Conservation (phyloP, 2,888 invertebrate species). For the Pteria penguin region DNA sequence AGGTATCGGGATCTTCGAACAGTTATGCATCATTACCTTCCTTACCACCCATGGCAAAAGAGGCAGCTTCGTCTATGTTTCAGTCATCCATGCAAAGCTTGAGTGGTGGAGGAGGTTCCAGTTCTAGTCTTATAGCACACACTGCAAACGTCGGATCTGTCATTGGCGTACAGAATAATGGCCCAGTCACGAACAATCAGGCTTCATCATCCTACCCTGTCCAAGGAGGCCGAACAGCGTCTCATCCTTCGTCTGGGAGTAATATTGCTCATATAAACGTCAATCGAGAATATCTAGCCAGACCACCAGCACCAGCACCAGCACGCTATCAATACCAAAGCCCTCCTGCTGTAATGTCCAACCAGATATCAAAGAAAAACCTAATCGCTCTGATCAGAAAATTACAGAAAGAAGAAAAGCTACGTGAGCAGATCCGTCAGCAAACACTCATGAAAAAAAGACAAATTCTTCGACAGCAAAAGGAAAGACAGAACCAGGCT, state of each 20-base stretch:
- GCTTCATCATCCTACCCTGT: too few species aligned
- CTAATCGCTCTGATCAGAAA: not conserved
- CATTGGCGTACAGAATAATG: constrained; percentile 21
- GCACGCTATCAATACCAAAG: too few species aligned
- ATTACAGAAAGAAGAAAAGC: not conserved
- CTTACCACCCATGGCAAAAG: not conserved
- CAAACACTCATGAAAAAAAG: not conserved
- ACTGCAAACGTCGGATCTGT: constrained; percentile 20
- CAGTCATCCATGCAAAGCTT: not conserved
- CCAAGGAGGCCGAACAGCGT: too few species aligned
- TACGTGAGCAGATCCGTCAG: not conserved
- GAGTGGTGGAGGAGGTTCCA: not conserved
- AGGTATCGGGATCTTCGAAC: not conserved
- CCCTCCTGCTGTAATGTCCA: not conserved
- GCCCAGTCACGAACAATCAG: constrained; percentile 8
- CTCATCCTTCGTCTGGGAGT: not conserved
- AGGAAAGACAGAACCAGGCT: too few species aligned
- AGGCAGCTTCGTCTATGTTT: not conserved
- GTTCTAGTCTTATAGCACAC: constrained; percentile 2
- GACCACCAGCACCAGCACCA: not conserved
- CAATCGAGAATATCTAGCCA: not conserved
- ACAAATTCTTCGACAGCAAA: too few species aligned
- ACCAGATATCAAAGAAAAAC: not conserved
- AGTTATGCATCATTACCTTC: not conserved
- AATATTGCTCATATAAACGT: not conserved